Base-by-base conservation (phyloP, 2,888 invertebrate species). In the Teinopalpus imperialis region DNA sequence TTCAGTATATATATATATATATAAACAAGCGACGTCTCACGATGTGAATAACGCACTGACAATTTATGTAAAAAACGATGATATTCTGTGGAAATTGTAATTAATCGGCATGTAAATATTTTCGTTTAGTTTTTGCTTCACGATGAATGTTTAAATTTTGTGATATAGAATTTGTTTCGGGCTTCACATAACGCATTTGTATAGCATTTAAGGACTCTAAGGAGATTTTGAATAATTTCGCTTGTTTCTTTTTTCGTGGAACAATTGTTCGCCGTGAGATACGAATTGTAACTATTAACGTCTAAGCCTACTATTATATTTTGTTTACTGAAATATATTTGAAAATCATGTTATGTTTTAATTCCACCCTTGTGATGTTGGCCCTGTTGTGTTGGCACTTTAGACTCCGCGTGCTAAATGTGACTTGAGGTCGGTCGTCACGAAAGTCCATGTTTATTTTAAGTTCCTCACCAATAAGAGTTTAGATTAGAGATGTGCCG, bases 241-340 rank as follows among this genome's bases (percentile, higher is more conserved):
- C 45, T 45, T 45, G n/a, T 55, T 55, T 32, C 26, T 45, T 58
- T 54, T 63, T 65, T 57, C 57, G 59, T 56, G 59, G 57, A 61
- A 50, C 52, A 52, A 55, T 65, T 66, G 60, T 71, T 68, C 61
- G 81, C 81, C 76, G 72, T 57, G 71, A 63, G 74, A 81, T 85
- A 87, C 86, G 80, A 85, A 78, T 77, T 85, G 81, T 88, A 86
- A 87, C 87, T 88, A 86, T 69, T 86, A 85, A 81, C 61, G 66
- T 82, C 73, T 88, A 88, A 88, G 87, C 87, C 87, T 86, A 87
- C 83, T 85, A 87, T 87, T 88, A 88, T 88, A 88, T 88, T 88
- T 88, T 88, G 88, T 87, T 85, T 87, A 88, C 88, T 82, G 87
- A 88, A 87, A 88, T 88, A 87, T 86, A 87, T 85, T 87, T 86